Percentiles rank a stretch among this genome's conserved stretches.
phyloP scores from a whole-genome alignment of 2,888 invertebrate species.

The Meiosimyza decipiens region DNA sequence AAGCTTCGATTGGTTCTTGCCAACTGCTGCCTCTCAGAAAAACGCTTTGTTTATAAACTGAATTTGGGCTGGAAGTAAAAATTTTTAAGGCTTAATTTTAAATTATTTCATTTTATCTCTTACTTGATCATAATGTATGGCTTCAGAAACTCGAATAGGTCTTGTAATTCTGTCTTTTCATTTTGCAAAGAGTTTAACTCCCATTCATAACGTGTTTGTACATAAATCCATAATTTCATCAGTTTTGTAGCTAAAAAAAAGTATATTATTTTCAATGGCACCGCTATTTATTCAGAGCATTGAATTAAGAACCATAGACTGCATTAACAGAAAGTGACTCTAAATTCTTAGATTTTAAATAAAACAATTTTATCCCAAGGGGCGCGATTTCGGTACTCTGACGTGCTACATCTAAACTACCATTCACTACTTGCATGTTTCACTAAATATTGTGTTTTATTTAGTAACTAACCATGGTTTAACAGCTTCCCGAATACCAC shows the following conservation, averaged over 20 bases:
- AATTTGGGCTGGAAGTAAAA: slow-evolving; percentile 42
- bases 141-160: slow-evolving; percentile 47
- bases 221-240: slow-evolving; percentile 56
- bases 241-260: slow-evolving; percentile 55
- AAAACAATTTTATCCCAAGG: too few species aligned
- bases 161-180: slow-evolving; percentile 41
- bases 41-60: slow-evolving; percentile 53
- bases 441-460: too few species aligned
- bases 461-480: too few species aligned
- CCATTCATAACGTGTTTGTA: slow-evolving; percentile 59
- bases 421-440: too few species aligned
- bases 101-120: background rate
- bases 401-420: too few species aligned
- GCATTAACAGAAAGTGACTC: background rate
- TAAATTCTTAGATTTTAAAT: background rate
- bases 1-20: slow-evolving; percentile 56
- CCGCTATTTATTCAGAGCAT: background rate
- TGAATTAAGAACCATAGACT: background rate
- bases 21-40: slow-evolving; percentile 47
- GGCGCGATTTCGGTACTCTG: too few species aligned
- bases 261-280: background rate
- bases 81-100: background rate
- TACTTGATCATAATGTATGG: slow-evolving; percentile 47
- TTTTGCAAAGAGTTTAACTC: slow-evolving; percentile 43
- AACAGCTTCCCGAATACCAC: too few species aligned